A percentile compares a stretch with the other conserved stretches of the same genome.
phyloP scores from a whole-genome alignment of 1,140 invertebrate species.

The Heliconius congener region DNA sequence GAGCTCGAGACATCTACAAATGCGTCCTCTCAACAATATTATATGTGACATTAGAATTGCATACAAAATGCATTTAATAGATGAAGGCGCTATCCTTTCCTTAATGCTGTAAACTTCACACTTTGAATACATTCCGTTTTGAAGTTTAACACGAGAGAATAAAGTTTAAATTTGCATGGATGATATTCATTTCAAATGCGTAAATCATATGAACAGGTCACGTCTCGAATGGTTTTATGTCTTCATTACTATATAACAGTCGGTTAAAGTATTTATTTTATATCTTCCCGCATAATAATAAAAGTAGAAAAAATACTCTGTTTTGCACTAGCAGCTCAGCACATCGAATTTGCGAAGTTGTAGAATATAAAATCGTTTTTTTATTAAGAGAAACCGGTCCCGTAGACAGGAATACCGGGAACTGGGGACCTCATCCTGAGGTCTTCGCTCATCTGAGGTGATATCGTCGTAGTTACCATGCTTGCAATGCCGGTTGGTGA shows the following conservation, averaged over 20 bases:
- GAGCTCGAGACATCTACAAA: neutral
- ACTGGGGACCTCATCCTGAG: too few species aligned
- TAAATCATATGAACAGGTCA: conserved; percentile 13
- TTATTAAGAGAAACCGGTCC: too few species aligned
- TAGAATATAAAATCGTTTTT: too few species aligned
- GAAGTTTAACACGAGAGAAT: neutral
- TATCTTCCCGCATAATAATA: too few species aligned
- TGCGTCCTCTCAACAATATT: conserved; percentile 6
- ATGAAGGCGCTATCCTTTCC: conserved; percentile 35
- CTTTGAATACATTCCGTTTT: neutral
- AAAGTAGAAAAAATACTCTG: too few species aligned
- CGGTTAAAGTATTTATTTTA: conserved; percentile 2
- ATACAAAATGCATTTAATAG: conserved; percentile 39
- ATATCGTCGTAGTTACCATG: too few species aligned
- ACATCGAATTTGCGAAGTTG: too few species aligned
- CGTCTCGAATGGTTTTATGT: conserved; percentile 5
- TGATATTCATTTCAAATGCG: neutral
- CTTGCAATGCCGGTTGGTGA: too few species aligned
- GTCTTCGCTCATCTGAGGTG: too few species aligned
- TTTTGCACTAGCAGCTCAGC: too few species aligned
- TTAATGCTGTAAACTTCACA: conserved; percentile 13
- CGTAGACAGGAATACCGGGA: too few species aligned
- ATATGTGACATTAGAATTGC: conserved; percentile 18
- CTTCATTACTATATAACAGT: neutral
- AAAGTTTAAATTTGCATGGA: neutral